A percentile compares a stretch with the other conserved stretches of the same genome.
Conservation (phyloP, 1,140 invertebrate species). For the Ditylenchus dipsaci region DNA sequence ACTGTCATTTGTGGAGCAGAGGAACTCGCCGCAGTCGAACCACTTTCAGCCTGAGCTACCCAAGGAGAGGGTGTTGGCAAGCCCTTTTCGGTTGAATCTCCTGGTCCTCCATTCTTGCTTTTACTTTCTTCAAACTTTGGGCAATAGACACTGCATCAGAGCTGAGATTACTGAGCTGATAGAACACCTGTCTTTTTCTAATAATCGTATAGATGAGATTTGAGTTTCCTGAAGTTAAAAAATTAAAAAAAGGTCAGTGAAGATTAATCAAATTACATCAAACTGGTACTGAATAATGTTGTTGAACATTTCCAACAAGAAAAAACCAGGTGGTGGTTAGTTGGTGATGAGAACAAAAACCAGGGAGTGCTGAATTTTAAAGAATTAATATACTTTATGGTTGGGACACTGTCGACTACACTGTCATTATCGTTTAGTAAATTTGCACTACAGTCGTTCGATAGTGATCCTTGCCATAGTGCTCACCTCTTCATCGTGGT, state of each 20-base stretch:
- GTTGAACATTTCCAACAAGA: constrained; percentile 96
- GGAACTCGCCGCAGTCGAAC: no score
- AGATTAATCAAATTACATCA: constrained; percentile 68
- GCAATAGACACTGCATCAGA: constrained; percentile 70
- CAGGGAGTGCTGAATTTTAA: constrained; percentile 76
- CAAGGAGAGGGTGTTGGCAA: no score
- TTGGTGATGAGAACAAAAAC: constrained; percentile 92
- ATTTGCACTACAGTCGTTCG: no score
- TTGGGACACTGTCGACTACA: no score
- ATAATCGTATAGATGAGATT: constrained; percentile 99
- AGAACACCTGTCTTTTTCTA: constrained; percentile 91
- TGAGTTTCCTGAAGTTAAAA: constrained; percentile 73
- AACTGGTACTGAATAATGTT: constrained; percentile 99
- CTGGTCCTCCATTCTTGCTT: constrained; percentile 42
- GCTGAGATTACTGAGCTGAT: constrained; percentile 87
- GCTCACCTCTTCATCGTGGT: no score
- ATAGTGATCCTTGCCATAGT: no score
- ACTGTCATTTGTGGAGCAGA: no score
- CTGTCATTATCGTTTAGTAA: no score
- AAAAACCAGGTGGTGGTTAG: constrained; percentile 98
- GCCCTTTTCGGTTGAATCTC: constrained; percentile 58
- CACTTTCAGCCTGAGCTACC: no score
- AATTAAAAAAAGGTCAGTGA: neutral
- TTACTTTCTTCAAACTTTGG: constrained; percentile 45
- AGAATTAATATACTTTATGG: no score